A percentile compares a stretch with the other conserved stretches of the same genome.
phyloP scores from a whole-genome alignment of 92 coral and sea anemone species.

The Micromussa lordhowensis region DNA sequence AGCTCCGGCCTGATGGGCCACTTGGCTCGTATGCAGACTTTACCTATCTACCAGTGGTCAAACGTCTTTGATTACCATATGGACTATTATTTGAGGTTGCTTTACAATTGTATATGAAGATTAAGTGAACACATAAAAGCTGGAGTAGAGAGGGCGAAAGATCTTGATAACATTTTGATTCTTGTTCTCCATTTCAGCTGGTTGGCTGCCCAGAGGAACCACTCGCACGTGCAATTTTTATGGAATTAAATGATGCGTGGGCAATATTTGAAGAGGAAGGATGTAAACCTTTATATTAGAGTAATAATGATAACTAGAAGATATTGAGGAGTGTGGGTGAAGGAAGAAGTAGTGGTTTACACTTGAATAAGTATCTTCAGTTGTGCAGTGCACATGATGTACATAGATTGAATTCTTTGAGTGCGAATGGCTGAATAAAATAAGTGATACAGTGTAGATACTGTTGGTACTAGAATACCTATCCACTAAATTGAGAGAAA shows the following conservation, averaged over 20 bases:
- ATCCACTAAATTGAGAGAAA: neutral
- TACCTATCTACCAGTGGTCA: no score
- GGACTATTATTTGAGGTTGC: no score
- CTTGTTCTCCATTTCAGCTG: slow-evolving; percentile 54
- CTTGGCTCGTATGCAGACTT: no score
- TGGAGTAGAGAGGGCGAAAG: neutral
- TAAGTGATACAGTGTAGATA: neutral
- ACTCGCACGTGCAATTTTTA: slow-evolving; percentile 92
- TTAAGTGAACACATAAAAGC: no score
- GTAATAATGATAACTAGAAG: neutral
- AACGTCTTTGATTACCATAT: no score
- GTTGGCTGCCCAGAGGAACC: slow-evolving; percentile 90
- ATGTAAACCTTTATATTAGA: slow-evolving; percentile 82
- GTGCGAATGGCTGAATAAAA: neutral
- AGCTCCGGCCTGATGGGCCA: no score
- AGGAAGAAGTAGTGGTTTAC: neutral
- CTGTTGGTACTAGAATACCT: neutral
- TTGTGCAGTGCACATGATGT: neutral
- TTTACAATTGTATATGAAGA: no score
- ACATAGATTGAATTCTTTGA: neutral
- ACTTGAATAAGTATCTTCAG: no score
- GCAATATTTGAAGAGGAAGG: slow-evolving; percentile 94
- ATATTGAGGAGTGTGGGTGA: neutral
- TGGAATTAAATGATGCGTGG: slow-evolving; percentile 98
- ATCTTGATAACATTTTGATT: neutral